Percentiles rank a stretch among this genome's conserved stretches.
Conservation (phyloP, 2,797 vertebrate species). For the Thaleichthys pacificus region DNA sequence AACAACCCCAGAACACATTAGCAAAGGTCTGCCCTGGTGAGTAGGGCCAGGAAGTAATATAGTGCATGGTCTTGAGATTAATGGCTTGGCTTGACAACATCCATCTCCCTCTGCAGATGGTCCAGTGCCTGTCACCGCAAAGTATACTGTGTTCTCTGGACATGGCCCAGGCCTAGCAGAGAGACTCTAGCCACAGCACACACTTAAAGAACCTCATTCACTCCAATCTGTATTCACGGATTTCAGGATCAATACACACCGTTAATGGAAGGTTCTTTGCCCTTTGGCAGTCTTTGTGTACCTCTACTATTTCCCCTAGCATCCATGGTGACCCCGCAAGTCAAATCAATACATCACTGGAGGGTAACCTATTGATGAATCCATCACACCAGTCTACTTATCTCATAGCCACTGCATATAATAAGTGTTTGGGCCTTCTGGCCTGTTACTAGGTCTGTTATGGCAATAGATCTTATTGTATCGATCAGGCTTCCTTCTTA, state of each 20-base stretch:
- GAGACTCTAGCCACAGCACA: background rate
- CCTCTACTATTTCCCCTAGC: conserved; percentile 14
- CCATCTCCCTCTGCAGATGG: conserved; percentile 35
- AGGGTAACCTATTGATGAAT: conserved; percentile 51
- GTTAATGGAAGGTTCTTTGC: conserved; percentile 17
- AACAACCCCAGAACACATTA: conserved; percentile 54
- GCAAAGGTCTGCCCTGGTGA: conserved; percentile 49
- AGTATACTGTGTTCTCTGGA: conserved; percentile 14
- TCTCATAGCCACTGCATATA: conserved; percentile 20
- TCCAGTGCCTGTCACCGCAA: conserved; percentile 10
- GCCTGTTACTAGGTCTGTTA: background rate
- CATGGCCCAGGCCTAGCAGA: conserved; percentile 7
- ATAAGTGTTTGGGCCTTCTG: background rate
- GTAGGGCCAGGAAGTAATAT: conserved; percentile 57
- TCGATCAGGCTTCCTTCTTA: background rate
- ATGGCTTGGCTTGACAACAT: conserved; percentile 44
- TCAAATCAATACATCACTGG: conserved; percentile 34
- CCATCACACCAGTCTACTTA: conserved; percentile 9
- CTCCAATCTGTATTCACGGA: background rate
- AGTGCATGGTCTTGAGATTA: conserved; percentile 52
- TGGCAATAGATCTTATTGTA: conserved; percentile 1
- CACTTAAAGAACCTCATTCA: conserved; percentile 7
- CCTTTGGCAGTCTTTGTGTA: conserved; percentile 17
- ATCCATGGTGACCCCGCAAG: conserved; percentile 13
- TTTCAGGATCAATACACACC: background rate